A percentile compares a stretch with the other conserved stretches of the same genome.
Conservation (phyloP, 2,797 vertebrate species). For the Alca torda region DNA sequence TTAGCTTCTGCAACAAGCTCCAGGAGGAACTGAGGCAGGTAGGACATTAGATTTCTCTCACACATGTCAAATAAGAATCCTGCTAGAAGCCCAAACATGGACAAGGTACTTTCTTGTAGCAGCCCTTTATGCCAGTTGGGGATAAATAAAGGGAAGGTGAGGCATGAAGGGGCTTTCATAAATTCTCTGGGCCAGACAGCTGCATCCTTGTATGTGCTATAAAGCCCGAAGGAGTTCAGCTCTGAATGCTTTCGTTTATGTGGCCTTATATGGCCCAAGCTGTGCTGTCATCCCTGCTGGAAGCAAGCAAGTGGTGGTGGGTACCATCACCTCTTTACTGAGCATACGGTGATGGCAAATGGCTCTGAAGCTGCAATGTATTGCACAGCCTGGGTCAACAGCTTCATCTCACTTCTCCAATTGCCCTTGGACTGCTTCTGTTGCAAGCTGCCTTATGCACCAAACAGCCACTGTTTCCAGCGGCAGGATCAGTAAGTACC, state of each 20-base stretch:
- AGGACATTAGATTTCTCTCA: background rate
- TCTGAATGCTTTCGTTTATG: background rate
- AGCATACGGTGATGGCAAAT: background rate
- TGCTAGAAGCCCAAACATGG: background rate
- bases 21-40: background rate
- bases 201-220: accelerated
- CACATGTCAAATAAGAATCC: background rate
- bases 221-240: background rate
- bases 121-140: background rate
- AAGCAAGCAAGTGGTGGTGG: background rate
- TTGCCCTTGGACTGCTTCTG: background rate
- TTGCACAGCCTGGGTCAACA: background rate
- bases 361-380: background rate
- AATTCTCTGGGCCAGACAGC: background rate
- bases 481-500: background rate
- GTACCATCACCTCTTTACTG: background rate
- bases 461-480: background rate
- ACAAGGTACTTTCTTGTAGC: background rate
- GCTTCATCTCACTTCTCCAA: background rate
- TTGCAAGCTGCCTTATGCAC: background rate
- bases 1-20: background rate
- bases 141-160: background rate
- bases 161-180: background rate
- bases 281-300: background rate
- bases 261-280: background rate